A percentile compares a stretch with the other conserved stretches of the same genome.
These are phyloP conservation scores for Fratercula arctica DNA, from an alignment of 2,797 vertebrate genomes.

Conservation along the genomic window DNA sequence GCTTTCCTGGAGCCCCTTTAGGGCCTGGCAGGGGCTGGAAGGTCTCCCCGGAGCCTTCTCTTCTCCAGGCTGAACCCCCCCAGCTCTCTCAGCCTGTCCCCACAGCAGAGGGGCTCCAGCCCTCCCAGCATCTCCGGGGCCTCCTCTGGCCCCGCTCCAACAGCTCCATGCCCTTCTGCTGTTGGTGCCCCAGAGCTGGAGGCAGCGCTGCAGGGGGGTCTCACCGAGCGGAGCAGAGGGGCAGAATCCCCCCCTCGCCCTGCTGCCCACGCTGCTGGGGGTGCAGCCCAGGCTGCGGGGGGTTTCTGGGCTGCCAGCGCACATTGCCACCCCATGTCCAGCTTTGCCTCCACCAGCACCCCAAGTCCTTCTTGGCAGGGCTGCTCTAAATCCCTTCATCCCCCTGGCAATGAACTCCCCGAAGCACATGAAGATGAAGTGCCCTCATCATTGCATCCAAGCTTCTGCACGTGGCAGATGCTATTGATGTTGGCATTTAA, in stretches of 20 bases:
- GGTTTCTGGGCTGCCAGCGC: background rate
- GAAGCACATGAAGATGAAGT: too few species aligned
- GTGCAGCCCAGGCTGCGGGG: background rate
- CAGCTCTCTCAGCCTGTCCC: background rate
- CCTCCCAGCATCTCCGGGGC: background rate
- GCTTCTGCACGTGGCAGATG: fast-evolving
- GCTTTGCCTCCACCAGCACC: background rate
- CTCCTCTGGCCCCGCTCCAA: background rate
- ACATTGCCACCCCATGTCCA: background rate
- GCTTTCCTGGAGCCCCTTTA: background rate
- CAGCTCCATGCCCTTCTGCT: background rate
- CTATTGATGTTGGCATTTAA: fast-evolving
- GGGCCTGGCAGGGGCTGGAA: too few species aligned
- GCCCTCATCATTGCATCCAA: fast-evolving
- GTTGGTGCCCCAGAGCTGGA: background rate
- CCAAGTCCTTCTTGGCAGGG: background rate
- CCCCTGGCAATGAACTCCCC: fast-evolving
- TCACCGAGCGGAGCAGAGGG: background rate
- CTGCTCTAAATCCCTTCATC: background rate
- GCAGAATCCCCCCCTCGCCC: background rate
- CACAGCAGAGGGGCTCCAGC: background rate
- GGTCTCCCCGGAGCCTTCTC: background rate
- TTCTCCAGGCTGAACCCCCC: background rate
- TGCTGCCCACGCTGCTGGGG: background rate
- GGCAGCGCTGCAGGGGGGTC: too few species aligned